Conservation (phyloP, 2,888 invertebrate genomes). For the Drosophila fulvimacula region DNA sequence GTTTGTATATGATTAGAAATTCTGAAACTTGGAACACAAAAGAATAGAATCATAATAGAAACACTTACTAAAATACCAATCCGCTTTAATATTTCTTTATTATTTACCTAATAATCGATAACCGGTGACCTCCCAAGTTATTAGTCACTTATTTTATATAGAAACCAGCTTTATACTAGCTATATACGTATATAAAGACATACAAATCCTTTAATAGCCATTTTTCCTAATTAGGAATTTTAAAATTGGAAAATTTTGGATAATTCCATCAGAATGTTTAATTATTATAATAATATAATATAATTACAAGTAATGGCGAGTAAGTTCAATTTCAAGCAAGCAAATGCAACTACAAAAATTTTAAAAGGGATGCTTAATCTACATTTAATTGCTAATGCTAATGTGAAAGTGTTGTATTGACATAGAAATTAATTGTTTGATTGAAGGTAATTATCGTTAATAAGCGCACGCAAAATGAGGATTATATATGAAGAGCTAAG, state of each 20-base stretch:
- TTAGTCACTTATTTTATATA: background rate
- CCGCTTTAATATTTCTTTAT: background rate
- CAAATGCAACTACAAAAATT: slow-evolving; percentile 41
- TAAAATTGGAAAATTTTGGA: background rate
- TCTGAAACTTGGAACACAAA: background rate
- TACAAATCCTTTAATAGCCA: background rate
- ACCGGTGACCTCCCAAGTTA: no score
- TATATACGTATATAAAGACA: background rate
- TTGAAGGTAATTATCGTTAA: slow-evolving; percentile 11
- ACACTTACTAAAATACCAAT: background rate
- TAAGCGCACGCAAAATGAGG: slow-evolving; percentile 25
- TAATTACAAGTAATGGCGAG: slow-evolving; percentile 25
- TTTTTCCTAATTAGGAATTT: background rate
- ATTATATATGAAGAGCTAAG: slow-evolving; percentile 2
- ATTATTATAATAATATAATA: background rate
- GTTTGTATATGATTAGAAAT: background rate
- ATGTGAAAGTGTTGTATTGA: slow-evolving; percentile 10
- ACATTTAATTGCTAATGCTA: slow-evolving; percentile 21
- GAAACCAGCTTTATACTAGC: background rate
- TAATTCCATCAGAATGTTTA: background rate
- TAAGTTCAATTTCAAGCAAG: slow-evolving; percentile 27
- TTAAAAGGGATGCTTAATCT: slow-evolving; percentile 27
- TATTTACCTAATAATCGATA: background rate
- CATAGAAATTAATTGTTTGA: slow-evolving; percentile 4
- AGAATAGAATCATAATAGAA: background rate